Evolutionary conservation across 2,113 vertebrate genomes (phyloP), one percentile per base, ranked within the genome.

Genomic region (Oncorhynchus tshawytscha): DNA sequence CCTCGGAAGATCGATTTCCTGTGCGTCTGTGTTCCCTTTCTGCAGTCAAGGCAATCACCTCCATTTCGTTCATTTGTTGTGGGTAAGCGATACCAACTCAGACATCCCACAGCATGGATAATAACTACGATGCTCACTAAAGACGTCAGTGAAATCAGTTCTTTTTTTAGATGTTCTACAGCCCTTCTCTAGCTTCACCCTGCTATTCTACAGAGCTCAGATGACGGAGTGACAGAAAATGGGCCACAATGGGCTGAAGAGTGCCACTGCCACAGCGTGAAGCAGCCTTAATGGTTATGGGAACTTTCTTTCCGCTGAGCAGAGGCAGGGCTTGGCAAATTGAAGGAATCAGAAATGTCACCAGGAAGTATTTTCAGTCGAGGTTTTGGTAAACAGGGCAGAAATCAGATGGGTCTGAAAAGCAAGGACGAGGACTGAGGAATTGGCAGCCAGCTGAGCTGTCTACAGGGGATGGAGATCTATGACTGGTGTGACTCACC

Each of bases 351-450:
- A 16, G 15, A 75, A 85, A 68, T 78, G 67, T 24, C 54, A 67
- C 45, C 15, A 13, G 62, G 45, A 67, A 57, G 27, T 70, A 70
- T 82, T 69, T 87, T 85, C 66, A 77, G 78, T 25, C 11, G 12
- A 25, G 72, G 66, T 70, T 27, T 60, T 67, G 71, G 68, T 76
- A 76, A 78, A 79, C n/a, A 80, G n/a, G 49, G 64, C 3, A 22
- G 64, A 15, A 66, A 15, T 27, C 64, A 66, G 67, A 24, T 18
- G 13, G 29, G 67, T 62, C 16, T 9, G 13, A 73, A 60, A 15
- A 57, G 13, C 24, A 24, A 68, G 39, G 73, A 73, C 5, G n/a
- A 73, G 73, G n/a, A 22, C 62, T 39, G 71, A 67, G 72, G 71
- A 81, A 81, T 80, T 45, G 27, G 66, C 16, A 48, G 27, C 34